A percentile compares a stretch with the other conserved stretches of the same genome.
Evolutionary conservation across 2,797 vertebrate species (phyloP).

Genomic region (Macropus fuliginosus): DNA sequence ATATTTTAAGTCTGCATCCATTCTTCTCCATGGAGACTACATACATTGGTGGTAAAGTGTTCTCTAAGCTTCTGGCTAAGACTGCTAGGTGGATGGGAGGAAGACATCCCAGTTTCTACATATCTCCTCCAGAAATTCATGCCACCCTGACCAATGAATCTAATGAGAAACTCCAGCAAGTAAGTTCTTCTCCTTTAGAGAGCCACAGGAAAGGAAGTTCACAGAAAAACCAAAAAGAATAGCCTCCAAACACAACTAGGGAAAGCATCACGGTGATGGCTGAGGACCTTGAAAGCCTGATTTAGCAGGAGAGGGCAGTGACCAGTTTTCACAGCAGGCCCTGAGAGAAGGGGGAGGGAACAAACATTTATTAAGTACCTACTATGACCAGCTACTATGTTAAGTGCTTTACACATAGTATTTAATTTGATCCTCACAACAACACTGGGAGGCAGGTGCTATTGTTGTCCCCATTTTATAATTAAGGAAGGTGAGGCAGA

Average conservation of each 20-base stretch:
- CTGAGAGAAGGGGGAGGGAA: background rate
- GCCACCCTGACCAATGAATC: background rate
- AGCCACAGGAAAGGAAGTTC: background rate
- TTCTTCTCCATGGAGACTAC: background rate
- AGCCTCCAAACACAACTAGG: background rate
- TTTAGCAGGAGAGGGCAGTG: background rate
- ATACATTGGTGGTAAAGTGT: background rate
- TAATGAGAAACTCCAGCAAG: background rate
- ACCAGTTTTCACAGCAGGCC: background rate
- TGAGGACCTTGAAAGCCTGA: background rate
- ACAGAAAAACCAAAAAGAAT: background rate
- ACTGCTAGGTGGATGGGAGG: background rate
- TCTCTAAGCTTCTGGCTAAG: background rate
- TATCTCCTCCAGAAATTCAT: background rate
- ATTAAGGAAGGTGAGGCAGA: background rate
- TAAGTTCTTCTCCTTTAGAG: background rate
- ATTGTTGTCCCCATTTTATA: background rate
- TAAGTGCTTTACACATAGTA: background rate
- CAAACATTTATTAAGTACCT: background rate
- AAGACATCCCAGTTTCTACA: background rate
- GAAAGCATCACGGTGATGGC: background rate
- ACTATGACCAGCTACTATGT: background rate
- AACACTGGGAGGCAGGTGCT: background rate
- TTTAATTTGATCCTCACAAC: background rate
- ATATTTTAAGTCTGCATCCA: background rate